Base-by-base conservation (phyloP, 1,140 invertebrate species). In the Druon quercuslanigerum region DNA sequence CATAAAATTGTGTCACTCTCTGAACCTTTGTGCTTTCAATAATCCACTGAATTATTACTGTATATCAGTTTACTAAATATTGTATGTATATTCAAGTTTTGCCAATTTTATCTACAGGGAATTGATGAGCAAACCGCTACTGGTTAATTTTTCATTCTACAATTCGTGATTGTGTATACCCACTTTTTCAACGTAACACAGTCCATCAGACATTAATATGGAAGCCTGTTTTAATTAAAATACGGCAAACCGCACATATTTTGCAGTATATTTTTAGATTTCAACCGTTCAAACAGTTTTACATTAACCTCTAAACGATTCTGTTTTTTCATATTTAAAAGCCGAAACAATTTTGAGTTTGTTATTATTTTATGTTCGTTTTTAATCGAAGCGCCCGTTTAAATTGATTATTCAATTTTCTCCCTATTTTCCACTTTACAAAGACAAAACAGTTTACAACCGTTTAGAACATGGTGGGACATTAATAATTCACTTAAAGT, bases 111-210 rank as follows among this genome's bases (percentile, higher is more conserved):
- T 46, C 40, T 8, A 46, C 40, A 46, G 0, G 40, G 40, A 46
- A 46, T 46, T 52, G 72, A 76, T 77, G 74, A 57, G 52, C 73
- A 73, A 33, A 33, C 3, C 25, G 5, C 25, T 33, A 33, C 25
- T 33, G 25, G 25, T 33, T 33, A 33, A 33, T 33, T 5, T 33
- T 33, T 33, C 5, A 33, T 33, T 33, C 25, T 33, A 33, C 25
- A 33, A 33, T 3, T 33, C 25, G 25, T 33, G 25, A 33, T 33
- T 33, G 25, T 33, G 4, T 33, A 3, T 3, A 33, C 25, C 2
- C 2, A 33, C 25, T 20, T 60, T 60, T 33, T 16, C 20, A 60
- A 33, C 25, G 33, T 25, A 60, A 33, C 11, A 13, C 20, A 20
- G 13, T 33, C 25, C 40, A 60, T 60, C 20, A 60, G 33, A 60